phyloP scores from a whole-genome alignment of 2,888 invertebrate species.

The Phlogophora meticulosa region DNA sequence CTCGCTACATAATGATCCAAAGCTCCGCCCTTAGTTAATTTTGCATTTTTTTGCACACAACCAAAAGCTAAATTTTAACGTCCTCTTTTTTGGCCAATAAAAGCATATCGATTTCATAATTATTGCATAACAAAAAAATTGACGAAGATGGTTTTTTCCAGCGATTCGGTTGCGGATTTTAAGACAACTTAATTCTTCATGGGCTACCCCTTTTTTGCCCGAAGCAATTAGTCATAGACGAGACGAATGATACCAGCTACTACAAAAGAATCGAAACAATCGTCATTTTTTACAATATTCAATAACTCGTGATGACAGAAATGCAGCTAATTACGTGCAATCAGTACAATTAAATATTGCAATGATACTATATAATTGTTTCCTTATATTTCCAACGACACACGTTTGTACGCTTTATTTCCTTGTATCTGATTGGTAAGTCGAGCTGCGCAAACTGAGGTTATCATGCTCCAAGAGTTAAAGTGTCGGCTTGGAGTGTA shows the following conservation, averaged over 20 bases:
- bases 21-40: constrained; percentile 84
- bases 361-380: constrained; percentile 82
- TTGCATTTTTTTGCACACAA: constrained; percentile 76
- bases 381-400: constrained; percentile 74
- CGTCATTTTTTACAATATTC: constrained; percentile 61
- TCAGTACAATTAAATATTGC: constrained; percentile 78
- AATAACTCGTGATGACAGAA: constrained; percentile 77
- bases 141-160: constrained; percentile 51
- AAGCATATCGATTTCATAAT: constrained; percentile 78
- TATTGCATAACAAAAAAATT: constrained; percentile 57
- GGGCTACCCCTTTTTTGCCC: constrained; percentile 64
- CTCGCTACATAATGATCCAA: constrained; percentile 85
- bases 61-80: constrained; percentile 71
- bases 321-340: constrained; percentile 78
- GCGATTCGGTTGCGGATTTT: constrained; percentile 55
- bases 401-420: constrained; percentile 60
- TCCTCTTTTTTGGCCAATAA: constrained; percentile 67
- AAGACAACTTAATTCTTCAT: constrained; percentile 62
- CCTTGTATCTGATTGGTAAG: constrained; percentile 67
- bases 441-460: constrained; percentile 61
- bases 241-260: constrained; percentile 36
- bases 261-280: constrained; percentile 47
- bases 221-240: constrained; percentile 57
- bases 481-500: constrained; percentile 65
- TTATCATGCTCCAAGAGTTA: constrained; percentile 66